These are phyloP conservation scores for Cerceris ruficornis DNA, from an alignment of 2,888 invertebrate species.

Conservation along the genomic window DNA sequence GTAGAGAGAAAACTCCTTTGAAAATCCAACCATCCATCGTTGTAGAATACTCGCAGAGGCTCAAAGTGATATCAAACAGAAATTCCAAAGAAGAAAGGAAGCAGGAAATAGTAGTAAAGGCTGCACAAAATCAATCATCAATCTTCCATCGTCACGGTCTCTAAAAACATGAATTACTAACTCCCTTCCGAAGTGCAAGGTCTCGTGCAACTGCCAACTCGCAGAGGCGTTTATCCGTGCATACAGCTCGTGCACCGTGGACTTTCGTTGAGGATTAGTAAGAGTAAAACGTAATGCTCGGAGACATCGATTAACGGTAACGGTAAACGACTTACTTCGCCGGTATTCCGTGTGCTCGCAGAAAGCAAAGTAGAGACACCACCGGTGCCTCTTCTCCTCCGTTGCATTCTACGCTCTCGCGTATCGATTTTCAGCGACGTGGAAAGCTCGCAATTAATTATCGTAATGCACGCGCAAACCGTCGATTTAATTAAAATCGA, in stretches of 20 bases:
- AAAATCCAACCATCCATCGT: no score
- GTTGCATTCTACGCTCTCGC: not conserved
- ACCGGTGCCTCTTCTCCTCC: constrained; percentile 26
- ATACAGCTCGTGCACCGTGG: constrained; percentile 15
- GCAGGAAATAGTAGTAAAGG: not conserved
- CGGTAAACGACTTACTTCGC: constrained; percentile 70
- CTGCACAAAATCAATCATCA: constrained; percentile 40
- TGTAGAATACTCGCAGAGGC: no score
- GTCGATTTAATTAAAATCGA: constrained; percentile 56
- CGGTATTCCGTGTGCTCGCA: constrained; percentile 51
- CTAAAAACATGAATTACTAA: constrained; percentile 61
- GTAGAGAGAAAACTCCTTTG: no score
- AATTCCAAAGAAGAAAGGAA: constrained; percentile 4
- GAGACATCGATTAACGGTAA: constrained; percentile 75
- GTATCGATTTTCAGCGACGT: constrained; percentile 52
- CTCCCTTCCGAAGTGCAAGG: constrained; percentile 53
- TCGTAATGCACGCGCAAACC: constrained; percentile 32
- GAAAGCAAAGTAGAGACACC: constrained; percentile 32
- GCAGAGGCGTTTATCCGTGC: constrained; percentile 56
- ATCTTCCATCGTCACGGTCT: constrained; percentile 26
- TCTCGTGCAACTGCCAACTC: constrained; percentile 59
- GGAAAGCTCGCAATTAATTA: constrained; percentile 54
- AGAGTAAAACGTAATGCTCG: constrained; percentile 73
- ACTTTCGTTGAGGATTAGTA: constrained; percentile 70
- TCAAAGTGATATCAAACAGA: not conserved